phyloP scores from a whole-genome alignment of 2,113 vertebrate species.

The Myxocyprinus asiaticus region DNA sequence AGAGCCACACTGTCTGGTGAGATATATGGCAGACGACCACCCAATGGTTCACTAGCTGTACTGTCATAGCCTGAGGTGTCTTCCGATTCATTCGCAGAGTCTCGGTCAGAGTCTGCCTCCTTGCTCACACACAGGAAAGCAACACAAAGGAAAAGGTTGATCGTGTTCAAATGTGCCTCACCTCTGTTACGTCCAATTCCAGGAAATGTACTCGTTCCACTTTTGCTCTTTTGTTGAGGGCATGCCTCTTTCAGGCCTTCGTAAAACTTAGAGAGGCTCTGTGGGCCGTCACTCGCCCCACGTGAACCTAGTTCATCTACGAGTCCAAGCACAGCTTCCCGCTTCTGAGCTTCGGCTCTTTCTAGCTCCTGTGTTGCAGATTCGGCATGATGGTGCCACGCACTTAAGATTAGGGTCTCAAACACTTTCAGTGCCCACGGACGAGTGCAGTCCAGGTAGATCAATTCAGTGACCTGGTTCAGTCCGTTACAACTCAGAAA shows the following conservation, averaged over 20 bases:
- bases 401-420: conserved; percentile 87
- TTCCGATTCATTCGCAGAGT: conserved; percentile 89
- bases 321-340: conserved; percentile 61
- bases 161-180: conserved; percentile 81
- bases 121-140: conserved; percentile 92
- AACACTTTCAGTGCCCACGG: conserved; percentile 88
- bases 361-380: conserved; percentile 68
- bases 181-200: conserved; percentile 58
- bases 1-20: conserved; percentile 84
- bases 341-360: conserved; percentile 64
- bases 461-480: conserved; percentile 92
- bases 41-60: conserved; percentile 87
- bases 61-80: conserved; percentile 97
- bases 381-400: conserved; percentile 78
- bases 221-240: conserved; percentile 73
- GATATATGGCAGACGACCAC: conserved; percentile 78
- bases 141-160: conserved; percentile 93
- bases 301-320: conserved; percentile 64
- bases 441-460: conserved; percentile 87
- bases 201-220: conserved; percentile 49
- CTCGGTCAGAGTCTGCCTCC: conserved; percentile 86
- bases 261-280: conserved; percentile 91
- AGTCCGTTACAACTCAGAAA: conserved; percentile 92
- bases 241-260: conserved; percentile 84
- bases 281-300: conserved; percentile 73